A percentile compares a stretch with the other conserved stretches of the same genome.
Conservation (phyloP, 2,113 vertebrate genomes). For the Sorex araneus region DNA sequence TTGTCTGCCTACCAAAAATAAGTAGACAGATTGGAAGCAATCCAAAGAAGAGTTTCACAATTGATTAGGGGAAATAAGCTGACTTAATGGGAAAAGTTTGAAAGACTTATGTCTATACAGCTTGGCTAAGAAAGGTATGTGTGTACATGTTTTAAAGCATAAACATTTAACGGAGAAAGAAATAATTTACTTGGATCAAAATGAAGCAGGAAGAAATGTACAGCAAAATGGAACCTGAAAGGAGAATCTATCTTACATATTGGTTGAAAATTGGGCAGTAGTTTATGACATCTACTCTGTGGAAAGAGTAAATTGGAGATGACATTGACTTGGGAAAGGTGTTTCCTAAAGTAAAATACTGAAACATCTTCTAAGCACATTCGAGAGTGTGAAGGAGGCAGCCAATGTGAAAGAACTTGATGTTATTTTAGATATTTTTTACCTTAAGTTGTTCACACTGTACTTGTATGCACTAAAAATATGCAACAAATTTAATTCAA, state of each 20-base stretch:
- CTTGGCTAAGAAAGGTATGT: conserved; percentile 24
- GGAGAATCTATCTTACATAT: neutral
- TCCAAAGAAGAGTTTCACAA: conserved; percentile 73
- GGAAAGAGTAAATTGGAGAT: neutral
- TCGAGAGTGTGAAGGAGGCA: neutral
- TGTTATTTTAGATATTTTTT: neutral
- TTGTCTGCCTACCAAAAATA: conserved; percentile 77
- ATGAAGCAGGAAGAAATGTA: neutral
- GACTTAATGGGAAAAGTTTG: conserved; percentile 51
- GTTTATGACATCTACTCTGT: conserved; percentile 16
- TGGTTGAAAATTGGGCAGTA: conserved; percentile 5
- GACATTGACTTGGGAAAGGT: conserved; percentile 42
- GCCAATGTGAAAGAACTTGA: neutral
- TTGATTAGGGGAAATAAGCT: conserved; percentile 72
- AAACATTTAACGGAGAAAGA: conserved; percentile 50
- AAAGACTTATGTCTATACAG: conserved; percentile 68
- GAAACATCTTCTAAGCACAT: neutral
- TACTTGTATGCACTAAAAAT: neutral
- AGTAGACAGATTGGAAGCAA: conserved; percentile 72
- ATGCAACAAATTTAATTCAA: neutral
- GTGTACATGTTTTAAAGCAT: conserved; percentile 38
- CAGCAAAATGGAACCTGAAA: neutral
- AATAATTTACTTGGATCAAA: conserved; percentile 63
- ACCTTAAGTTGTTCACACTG: neutral
- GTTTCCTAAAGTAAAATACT: neutral